Percentiles rank a stretch among this genome's conserved stretches.
These are phyloP conservation scores for Pseudoatta argentina DNA, from an alignment of 1,140 invertebrate genomes.

Conservation along the genomic window DNA sequence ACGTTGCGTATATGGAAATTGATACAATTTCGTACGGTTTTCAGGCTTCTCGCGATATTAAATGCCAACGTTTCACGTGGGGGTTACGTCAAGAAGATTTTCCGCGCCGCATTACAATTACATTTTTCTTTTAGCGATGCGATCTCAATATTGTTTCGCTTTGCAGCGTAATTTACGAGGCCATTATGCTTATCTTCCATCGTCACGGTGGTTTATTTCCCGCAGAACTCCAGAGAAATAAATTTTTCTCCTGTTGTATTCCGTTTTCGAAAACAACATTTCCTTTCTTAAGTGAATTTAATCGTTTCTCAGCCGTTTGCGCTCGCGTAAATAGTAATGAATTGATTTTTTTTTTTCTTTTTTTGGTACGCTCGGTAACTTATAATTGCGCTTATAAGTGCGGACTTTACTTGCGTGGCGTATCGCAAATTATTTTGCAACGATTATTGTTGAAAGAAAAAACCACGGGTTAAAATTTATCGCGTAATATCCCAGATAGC, in stretches of 20 bases:
- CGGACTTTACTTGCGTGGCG: not conserved
- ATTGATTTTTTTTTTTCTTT: not conserved
- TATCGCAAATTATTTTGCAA: not conserved
- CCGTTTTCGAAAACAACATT: conserved; percentile 27
- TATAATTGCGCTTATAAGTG: not conserved
- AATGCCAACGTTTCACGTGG: not conserved
- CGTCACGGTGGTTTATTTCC: not conserved
- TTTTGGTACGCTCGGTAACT: not conserved
- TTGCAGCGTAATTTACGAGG: conserved; percentile 26
- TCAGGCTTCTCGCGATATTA: conserved; percentile 8
- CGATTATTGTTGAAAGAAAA: not conserved
- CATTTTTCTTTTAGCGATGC: conserved; percentile 3
- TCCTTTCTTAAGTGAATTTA: conserved; percentile 43
- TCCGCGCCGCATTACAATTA: conserved; percentile 7
- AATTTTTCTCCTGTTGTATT: conserved; percentile 10
- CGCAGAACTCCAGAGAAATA: not conserved
- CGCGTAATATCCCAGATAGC: not conserved
- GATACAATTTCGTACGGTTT: conserved; percentile 23
- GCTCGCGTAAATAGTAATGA: not conserved
- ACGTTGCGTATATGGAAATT: conserved; percentile 7
- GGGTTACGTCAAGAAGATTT: not conserved
- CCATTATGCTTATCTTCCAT: conserved; percentile 20
- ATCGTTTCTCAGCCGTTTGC: conserved; percentile 1
- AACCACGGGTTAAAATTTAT: not conserved
- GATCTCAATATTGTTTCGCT: conserved; percentile 14